Percentiles rank a stretch among this genome's conserved stretches.
phyloP scores from a whole-genome alignment of 2,113 vertebrate genomes.

The Chloebia gouldiae region DNA sequence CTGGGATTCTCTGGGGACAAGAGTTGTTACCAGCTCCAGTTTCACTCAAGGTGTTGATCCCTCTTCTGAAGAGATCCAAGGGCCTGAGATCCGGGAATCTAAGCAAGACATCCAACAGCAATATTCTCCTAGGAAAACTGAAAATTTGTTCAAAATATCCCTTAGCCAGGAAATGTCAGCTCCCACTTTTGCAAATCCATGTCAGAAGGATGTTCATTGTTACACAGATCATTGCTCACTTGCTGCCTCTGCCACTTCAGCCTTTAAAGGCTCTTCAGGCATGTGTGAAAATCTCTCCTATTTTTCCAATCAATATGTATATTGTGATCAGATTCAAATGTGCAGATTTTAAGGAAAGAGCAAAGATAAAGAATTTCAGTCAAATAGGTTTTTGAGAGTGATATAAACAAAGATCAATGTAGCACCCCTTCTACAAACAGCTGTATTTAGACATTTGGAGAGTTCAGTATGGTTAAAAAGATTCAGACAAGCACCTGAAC shows the following conservation, averaged over 20 bases:
- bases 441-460: background rate
- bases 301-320: background rate
- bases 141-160: background rate
- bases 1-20: background rate
- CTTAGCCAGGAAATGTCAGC: background rate
- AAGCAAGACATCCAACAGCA: background rate
- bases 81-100: background rate
- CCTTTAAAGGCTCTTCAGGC: background rate
- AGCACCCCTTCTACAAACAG: background rate
- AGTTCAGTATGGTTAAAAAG: background rate
- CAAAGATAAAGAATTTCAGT: background rate
- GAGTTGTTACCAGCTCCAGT: background rate
- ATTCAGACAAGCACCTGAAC: background rate
- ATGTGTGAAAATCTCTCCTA: background rate
- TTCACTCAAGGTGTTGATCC: background rate
- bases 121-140: background rate
- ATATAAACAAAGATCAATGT: background rate
- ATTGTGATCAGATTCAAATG: background rate
- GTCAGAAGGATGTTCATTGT: background rate
- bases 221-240: background rate
- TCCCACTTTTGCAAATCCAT: background rate
- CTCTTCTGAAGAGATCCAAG: background rate
- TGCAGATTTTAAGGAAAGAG: background rate
- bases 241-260: background rate
- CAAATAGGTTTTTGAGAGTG: background rate